Evolutionary conservation across 2,888 invertebrate species (phyloP), one percentile per base, ranked within the genome.

Genomic region (Agrochola litura): DNA sequence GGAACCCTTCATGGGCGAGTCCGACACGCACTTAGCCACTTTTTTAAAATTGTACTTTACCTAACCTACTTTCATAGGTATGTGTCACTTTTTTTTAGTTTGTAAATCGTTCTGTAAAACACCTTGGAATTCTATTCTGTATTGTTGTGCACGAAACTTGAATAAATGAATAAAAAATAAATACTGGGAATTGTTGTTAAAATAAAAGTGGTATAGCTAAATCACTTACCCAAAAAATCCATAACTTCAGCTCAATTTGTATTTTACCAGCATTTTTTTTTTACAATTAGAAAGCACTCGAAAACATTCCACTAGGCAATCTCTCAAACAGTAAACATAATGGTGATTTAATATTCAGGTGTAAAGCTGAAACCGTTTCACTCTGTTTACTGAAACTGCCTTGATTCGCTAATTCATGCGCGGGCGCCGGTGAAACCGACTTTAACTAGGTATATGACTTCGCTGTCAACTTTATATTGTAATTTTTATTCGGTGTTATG

Each of bases 361-460:
- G 82, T 75, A 75, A 82, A 81, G 68, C 90, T 91, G 89, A 90
- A 90, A 81, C 71, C 87, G 90, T 88, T 82, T 84, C 91, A 91
- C 80, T 91, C 91, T 90, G 90, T 81, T 91, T 82, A 69, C 82
- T 86, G 79, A 85, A 83, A 85, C 78, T 75, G 79, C 70, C 76
- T 84, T 79, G 79, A 82, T 85, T 87, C 70, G 82, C 85, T 89
- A 89, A 87, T 89, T 89, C 87, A 83, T 73, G 68, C 68, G 56
- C 68, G 37, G 16, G 83, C 81, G 85, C 79, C 76, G 82, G 85
- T 87, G 88, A 85, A 87, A 81, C 81, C 64, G 60, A 56, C 79
- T 56, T 49, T 25, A 74, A 64, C 69, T 84, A 69, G 64, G n/a
- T 56, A 58, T 68, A 61, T 30, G 14, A 16, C 12, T 58, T 5